Evolutionary conservation across 37 sponge, comb jelly and placozoan species (phyloP).

Genomic region (Tethya wilhelma): DNA sequence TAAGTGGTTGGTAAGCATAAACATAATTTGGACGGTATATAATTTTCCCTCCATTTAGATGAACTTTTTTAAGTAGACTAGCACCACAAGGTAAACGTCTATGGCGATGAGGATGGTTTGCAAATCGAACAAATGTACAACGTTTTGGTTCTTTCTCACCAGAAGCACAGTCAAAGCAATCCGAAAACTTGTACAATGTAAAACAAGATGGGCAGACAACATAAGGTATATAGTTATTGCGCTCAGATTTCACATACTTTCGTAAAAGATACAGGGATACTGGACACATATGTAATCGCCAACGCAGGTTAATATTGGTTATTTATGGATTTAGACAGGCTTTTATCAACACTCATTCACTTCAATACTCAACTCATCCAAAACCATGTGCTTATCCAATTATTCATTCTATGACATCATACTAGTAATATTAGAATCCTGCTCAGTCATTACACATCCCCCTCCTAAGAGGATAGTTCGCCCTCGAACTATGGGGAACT

Average conservation of each 20-base stretch:
- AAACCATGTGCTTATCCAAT: too few relatives aligned
- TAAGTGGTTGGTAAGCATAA: constrained; percentile 25
- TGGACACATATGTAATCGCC: too few relatives aligned
- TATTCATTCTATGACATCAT: too few relatives aligned
- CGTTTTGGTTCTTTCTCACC: background rate
- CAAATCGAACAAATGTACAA: background rate
- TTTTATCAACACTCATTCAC: too few relatives aligned
- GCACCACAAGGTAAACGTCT: constrained; percentile 6
- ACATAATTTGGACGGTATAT: background rate
- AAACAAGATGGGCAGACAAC: constrained; percentile 26
- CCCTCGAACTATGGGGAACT: too few relatives aligned
- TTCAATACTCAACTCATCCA: too few relatives aligned
- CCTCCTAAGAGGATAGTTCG: too few relatives aligned
- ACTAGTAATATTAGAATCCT: too few relatives aligned
- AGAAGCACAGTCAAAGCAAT: background rate
- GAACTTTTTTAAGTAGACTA: constrained; percentile 24
- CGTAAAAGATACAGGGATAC: background rate
- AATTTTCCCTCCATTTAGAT: background rate
- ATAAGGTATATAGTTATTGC: background rate
- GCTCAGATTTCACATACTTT: background rate
- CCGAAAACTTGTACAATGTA: background rate
- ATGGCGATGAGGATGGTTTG: background rate
- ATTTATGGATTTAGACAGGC: too few relatives aligned
- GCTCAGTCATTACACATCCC: too few relatives aligned
- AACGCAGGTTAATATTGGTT: too few relatives aligned